phyloP scores from a whole-genome alignment of 2,797 vertebrate genomes.

The Decapterus maruadsi region DNA sequence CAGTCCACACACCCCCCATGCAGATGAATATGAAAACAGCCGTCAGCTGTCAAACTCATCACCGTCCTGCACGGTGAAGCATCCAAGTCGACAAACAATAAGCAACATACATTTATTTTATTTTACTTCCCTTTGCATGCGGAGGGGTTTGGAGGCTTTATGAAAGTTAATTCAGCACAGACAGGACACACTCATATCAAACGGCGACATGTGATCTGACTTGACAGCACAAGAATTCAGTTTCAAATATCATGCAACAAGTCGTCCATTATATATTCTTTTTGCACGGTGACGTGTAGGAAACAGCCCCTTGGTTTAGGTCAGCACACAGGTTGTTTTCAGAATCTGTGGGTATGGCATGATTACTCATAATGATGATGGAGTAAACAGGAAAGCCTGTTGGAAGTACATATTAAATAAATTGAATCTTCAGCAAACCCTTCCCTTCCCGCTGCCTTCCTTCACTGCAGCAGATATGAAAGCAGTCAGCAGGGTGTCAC shows the following conservation, averaged over 20 bases:
- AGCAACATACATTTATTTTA: background rate
- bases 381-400: conserved; percentile 36
- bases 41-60: background rate
- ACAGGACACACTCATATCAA: background rate
- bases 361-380: conserved; percentile 21
- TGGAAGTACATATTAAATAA: conserved; percentile 30
- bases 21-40: background rate
- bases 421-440: conserved; percentile 12
- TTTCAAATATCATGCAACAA: background rate
- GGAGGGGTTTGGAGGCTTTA: background rate
- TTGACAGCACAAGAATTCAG: background rate
- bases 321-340: conserved; percentile 8
- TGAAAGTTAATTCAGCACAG: conserved; percentile 7
- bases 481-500: conserved; percentile 18
- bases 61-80: background rate
- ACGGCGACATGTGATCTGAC: conserved; percentile 5
- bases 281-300: background rate
- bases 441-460: conserved; percentile 23
- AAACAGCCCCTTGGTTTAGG: background rate
- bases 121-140: background rate
- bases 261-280: background rate
- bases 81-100: background rate
- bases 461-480: conserved; percentile 15
- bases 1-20: too few species aligned
- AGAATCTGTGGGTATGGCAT: background rate